Evolutionary conservation across 2,113 vertebrate species (phyloP), one percentile per base, ranked within the genome.

Genomic region (Mobula birostris): DNA sequence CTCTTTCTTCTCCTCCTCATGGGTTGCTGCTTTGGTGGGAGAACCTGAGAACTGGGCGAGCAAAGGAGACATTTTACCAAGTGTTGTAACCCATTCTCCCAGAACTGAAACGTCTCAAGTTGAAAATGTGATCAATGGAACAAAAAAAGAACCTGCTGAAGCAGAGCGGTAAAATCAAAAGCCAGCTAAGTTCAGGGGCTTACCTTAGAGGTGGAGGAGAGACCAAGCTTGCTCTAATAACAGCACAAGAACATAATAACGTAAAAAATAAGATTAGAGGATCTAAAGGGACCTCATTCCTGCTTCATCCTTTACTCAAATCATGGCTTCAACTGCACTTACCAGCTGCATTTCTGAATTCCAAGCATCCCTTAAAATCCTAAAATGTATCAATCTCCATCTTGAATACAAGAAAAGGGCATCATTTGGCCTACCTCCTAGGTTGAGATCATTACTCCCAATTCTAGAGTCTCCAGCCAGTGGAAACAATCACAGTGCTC

Each of bases 1-100:
- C 78, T 92, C 70, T 58, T 68, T 82, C 61, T 94, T 92, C 58
- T 94, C 92, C 61, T 94, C 80, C 1, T 76, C 94, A 14, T 66
- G 61, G 15, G 85, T n/a, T 66, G 61, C 85, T 7, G 6, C 9
- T 36, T 90, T 90, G 85, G 29, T n/a, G 0, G 85, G 5, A 19
- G 85, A n/a, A n/a, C 85, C 85, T 90, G 85, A 66, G 66, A 90
- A 90, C 85, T 90, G 85, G 85, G 29, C n/a, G 17, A 29, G n/a
- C 61, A 90, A 66, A 6, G 29, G 15, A 66, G 61, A 90, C 85
- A 88, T 11, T 88, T 88, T 32, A 61, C 14, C 56, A 66, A 88
- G 29, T 32, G 61, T 32, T 5, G 15, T 29, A 14, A 90, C 14
- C 29, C 2, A n/a, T 74, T 63, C 85, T 8, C 61, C 14, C 14